Evolutionary conservation across 2,888 invertebrate species (phyloP).

Genomic region (Campoplex nolae): DNA sequence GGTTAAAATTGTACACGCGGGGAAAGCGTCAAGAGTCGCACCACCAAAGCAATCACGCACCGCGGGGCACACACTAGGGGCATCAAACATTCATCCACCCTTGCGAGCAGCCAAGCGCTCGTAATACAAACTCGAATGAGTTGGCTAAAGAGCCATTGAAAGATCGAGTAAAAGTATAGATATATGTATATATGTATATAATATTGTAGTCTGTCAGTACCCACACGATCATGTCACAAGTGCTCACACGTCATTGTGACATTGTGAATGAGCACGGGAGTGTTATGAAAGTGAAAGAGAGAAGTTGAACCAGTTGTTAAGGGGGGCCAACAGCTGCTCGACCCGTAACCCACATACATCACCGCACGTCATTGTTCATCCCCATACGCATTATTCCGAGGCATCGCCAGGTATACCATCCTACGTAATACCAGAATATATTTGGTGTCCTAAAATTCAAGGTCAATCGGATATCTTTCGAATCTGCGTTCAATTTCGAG

Average conservation of each 20-base stretch:
- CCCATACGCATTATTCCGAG: slow-evolving; percentile 79
- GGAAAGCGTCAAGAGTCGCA: slow-evolving; percentile 80
- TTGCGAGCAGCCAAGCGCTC: slow-evolving; percentile 80
- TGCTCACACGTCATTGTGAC: slow-evolving; percentile 83
- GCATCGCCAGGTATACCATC: slow-evolving; percentile 74
- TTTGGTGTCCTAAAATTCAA: neutral
- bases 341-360: slow-evolving; percentile 84
- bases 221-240: slow-evolving; percentile 82
- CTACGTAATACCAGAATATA: slow-evolving; percentile 1
- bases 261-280: slow-evolving; percentile 81
- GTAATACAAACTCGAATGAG: slow-evolving; percentile 80
- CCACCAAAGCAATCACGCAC: slow-evolving; percentile 25
- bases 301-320: slow-evolving; percentile 80
- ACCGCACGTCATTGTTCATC: slow-evolving; percentile 82
- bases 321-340: slow-evolving; percentile 82
- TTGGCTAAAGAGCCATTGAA: slow-evolving; percentile 41
- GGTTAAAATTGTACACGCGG: slow-evolving; percentile 25
- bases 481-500: neutral
- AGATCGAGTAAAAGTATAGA: slow-evolving; percentile 70
- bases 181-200: slow-evolving; percentile 8
- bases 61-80: slow-evolving; percentile 13
- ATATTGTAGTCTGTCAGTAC: slow-evolving; percentile 70
- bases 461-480: neutral
- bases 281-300: slow-evolving; percentile 69
- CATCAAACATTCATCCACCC: slow-evolving; percentile 70